Percentiles rank a stretch among this genome's conserved stretches.
These are phyloP conservation scores for Tinamus guttatus DNA, from an alignment of 2,113 vertebrate species.

Conservation along the genomic window DNA sequence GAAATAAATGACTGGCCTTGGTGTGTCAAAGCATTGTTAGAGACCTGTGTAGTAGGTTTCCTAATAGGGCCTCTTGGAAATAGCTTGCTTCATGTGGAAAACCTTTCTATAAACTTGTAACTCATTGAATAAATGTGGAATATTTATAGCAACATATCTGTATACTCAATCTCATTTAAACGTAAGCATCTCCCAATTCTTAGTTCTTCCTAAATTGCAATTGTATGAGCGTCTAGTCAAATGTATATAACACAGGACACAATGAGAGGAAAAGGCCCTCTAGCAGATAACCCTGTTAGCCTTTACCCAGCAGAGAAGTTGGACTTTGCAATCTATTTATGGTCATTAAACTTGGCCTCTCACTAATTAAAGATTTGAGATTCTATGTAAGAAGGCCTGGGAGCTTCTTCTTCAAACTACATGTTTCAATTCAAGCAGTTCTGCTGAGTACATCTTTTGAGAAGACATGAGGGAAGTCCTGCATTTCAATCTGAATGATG, in stretches of 20 bases:
- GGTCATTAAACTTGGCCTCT: background rate
- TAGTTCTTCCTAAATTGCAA: background rate
- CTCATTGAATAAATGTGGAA: background rate
- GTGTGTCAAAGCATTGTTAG: background rate
- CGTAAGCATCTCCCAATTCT: background rate
- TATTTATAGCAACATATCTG: background rate
- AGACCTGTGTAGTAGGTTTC: background rate
- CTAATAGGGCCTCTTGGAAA: background rate
- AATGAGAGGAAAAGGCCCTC: background rate
- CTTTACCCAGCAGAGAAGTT: background rate
- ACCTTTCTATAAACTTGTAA: too few relatives aligned
- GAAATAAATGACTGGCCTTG: fast-evolving
- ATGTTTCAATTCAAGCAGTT: background rate
- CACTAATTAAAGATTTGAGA: background rate
- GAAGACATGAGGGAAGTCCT: background rate
- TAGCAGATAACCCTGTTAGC: background rate
- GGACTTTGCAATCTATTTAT: background rate
- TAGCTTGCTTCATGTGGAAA: background rate
- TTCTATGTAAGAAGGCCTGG: background rate
- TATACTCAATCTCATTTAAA: fast-evolving
- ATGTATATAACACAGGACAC: background rate
- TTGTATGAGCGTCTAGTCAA: background rate
- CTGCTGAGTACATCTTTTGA: background rate
- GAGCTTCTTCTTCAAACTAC: fast-evolving
- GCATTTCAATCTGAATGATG: background rate